Conservation (phyloP, 2,113 vertebrate genomes). For the Neopipo cinnamomea region DNA sequence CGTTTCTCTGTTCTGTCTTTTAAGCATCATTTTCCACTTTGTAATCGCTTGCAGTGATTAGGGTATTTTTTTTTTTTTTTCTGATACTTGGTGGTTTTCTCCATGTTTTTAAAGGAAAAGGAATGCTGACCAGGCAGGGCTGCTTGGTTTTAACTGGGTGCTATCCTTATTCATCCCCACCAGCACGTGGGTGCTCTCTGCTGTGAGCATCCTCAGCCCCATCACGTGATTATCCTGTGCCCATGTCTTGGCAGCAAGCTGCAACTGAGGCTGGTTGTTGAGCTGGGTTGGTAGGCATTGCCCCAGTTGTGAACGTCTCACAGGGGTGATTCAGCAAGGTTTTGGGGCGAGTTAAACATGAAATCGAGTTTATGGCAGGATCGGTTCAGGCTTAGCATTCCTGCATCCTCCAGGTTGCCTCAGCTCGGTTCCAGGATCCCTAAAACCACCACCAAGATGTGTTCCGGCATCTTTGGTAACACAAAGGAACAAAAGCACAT, state of each 20-base stretch:
- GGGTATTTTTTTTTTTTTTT: neutral
- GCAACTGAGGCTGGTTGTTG: rapidly evolving
- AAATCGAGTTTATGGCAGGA: neutral
- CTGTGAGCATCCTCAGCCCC: neutral
- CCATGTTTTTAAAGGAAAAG: neutral
- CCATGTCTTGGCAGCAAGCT: rapidly evolving
- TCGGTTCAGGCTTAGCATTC: neutral
- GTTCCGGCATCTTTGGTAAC: neutral
- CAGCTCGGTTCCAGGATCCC: rapidly evolving
- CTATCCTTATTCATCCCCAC: neutral
- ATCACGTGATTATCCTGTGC: neutral
- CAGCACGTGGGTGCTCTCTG: rapidly evolving
- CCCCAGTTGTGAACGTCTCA: neutral
- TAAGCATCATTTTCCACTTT: neutral
- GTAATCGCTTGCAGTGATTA: rapidly evolving
- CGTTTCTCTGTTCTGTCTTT: neutral
- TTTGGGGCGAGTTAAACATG: neutral
- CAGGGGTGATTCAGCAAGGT: neutral
- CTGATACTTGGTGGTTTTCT: neutral
- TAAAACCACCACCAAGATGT: neutral
- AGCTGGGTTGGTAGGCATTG: neutral
- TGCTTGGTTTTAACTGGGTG: neutral
- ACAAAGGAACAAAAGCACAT: rapidly evolving
- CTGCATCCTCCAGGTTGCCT: neutral
- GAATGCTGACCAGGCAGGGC: neutral